Evolutionary conservation across 2,113 vertebrate species (phyloP).

Genomic region (Sakesphorus luctuosus): DNA sequence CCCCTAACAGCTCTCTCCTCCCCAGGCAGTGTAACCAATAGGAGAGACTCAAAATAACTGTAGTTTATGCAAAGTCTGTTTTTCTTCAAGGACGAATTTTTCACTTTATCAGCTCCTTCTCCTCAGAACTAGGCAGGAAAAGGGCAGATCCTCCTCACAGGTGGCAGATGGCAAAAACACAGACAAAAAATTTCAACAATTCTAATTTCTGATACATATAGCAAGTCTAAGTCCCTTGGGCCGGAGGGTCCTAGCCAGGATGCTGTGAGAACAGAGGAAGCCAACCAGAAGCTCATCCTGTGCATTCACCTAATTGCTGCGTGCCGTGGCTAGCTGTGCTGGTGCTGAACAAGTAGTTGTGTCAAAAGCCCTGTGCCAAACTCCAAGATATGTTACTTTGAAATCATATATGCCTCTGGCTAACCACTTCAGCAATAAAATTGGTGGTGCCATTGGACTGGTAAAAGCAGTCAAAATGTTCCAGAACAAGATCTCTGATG

Average conservation of each 20-base stretch:
- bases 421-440: background rate
- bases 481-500: background rate
- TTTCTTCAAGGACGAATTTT: too few relatives aligned
- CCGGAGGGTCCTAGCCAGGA: background rate
- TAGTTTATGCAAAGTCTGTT: too few relatives aligned
- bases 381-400: background rate
- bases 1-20: too few relatives aligned
- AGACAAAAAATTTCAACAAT: too few relatives aligned
- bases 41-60: too few relatives aligned
- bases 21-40: too few relatives aligned
- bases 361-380: background rate
- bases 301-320: background rate
- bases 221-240: background rate
- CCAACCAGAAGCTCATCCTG: background rate
- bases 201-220: too few relatives aligned
- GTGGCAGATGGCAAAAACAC: too few relatives aligned
- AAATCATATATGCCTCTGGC: background rate
- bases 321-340: background rate
- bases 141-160: too few relatives aligned
- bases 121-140: too few relatives aligned
- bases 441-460: background rate
- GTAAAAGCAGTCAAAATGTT: background rate
- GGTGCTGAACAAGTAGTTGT: background rate
- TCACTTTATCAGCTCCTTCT: too few relatives aligned
- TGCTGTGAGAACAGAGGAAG: background rate